Evolutionary conservation across 2,113 vertebrate species (phyloP), one percentile per base, ranked within the genome.

Genomic region (Egretta garzetta): DNA sequence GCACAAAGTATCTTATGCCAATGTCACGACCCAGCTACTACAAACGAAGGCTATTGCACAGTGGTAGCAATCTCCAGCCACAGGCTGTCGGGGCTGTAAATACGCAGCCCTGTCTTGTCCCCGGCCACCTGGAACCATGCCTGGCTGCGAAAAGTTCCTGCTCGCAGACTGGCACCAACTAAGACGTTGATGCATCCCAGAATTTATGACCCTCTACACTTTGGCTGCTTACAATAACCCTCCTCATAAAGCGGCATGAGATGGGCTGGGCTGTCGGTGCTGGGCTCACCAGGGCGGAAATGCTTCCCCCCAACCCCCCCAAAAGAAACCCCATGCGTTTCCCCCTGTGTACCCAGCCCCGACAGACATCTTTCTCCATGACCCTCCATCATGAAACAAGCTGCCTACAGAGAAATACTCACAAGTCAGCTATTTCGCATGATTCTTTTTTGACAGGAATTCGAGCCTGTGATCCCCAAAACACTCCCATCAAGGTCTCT

Each of bases 41-140:
- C 80, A 89, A 87, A 70, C 2, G 7, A 71, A 49, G 76, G 72
- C 82, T 94, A 26, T 74, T 79, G 90, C 71, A 9, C 53, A 37
- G 39, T 2, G 75, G 50, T 27, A 41, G 32, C 85, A 47, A 22
- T 12, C 73, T 83, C 30, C 0, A 96, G 95, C 88, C 90, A 53
- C 96, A 87, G 90, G 94, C 93, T 93, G 95, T 70, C 5, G 17
- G 64, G 86, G 85, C 91, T 91, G 93, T 90, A 88, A 88, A 93
- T 89, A 81, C 7, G 4, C 66, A 73, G 93, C 68, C 80, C 92
- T 87, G 94, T 92, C 96, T 95, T 86, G 93, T 96, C 73, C 68
- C 59, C 16, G 4, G 75, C 91, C 96, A 88, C 96, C 97, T 96
- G 97, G 96, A 98, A 81, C 80, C 85, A 26, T 35, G 87, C 95